phyloP scores from a whole-genome alignment of 2,797 vertebrate species.

The Etheostoma nigrum region DNA sequence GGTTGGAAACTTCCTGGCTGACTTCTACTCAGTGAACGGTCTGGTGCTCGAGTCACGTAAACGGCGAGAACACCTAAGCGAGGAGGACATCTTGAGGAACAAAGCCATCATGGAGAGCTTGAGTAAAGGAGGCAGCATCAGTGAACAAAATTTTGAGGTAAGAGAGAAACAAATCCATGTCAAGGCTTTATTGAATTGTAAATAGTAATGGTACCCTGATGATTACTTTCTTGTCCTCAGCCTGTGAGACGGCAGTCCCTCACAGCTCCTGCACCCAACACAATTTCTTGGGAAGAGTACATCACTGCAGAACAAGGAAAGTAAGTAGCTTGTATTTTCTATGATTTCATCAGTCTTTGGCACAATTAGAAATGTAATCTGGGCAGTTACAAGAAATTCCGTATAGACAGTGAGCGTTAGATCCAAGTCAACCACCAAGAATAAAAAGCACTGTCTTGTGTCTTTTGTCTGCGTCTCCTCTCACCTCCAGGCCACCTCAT shows the following conservation, averaged over 20 bases:
- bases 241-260: conserved; percentile 93
- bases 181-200: neutral
- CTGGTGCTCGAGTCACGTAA: conserved; percentile 95
- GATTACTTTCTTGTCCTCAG: conserved; percentile 73
- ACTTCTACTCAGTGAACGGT: conserved; percentile 95
- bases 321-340: conserved; percentile 77
- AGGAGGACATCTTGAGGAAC: conserved; percentile 96
- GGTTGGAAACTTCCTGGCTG: conserved; percentile 95
- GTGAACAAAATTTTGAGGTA: conserved; percentile 96
- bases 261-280: conserved; percentile 90
- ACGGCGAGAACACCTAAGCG: conserved; percentile 94
- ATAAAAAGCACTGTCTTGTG: conserved; percentile 37
- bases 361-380: conserved; percentile 24
- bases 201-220: neutral
- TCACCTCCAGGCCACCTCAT: conserved; percentile 90
- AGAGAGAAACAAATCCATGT: conserved; percentile 7
- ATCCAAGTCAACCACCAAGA: neutral
- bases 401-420: conserved; percentile 17
- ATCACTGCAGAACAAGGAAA: conserved; percentile 94
- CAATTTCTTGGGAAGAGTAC: conserved; percentile 97
- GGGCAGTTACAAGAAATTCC: conserved; percentile 12
- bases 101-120: conserved; percentile 98
- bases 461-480: conserved; percentile 30
- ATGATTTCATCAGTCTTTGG: conserved; percentile 11
- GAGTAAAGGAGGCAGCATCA: conserved; percentile 93